A percentile compares a stretch with the other conserved stretches of the same genome.
These are phyloP conservation scores for Eptesicus fuscus DNA, from an alignment of 2,113 vertebrate species.

Conservation along the genomic window DNA sequence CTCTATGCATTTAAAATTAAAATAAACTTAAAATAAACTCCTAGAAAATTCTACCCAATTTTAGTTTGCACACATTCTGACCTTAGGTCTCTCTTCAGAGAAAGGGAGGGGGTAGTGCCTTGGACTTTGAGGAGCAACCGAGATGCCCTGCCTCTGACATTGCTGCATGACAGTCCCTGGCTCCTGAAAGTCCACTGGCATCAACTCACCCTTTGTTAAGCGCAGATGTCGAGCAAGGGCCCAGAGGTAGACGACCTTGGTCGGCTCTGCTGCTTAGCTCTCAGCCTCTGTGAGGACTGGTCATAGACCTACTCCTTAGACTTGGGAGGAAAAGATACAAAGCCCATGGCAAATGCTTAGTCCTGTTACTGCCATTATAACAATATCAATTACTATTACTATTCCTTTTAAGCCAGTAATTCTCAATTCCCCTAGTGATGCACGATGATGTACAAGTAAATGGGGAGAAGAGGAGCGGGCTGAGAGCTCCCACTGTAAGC, in stretches of 20 bases:
- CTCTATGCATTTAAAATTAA: background rate
- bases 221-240: background rate
- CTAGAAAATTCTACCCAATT: background rate
- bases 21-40: background rate
- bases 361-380: background rate
- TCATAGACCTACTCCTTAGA: background rate
- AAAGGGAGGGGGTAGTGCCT: accelerated
- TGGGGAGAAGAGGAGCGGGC: accelerated
- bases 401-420: background rate
- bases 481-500: background rate
- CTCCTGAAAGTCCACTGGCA: background rate
- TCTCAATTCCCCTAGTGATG: background rate
- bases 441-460: accelerated
- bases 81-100: background rate
- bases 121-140: background rate
- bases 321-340: background rate
- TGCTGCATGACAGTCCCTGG: too few relatives aligned
- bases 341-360: background rate
- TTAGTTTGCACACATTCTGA: background rate
- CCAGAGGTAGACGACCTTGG: background rate
- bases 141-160: background rate
- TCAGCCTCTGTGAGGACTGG: background rate
- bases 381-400: background rate
- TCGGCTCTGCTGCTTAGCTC: background rate
- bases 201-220: background rate